Evolutionary conservation across 2,888 invertebrate genomes (phyloP), one percentile per base, ranked within the genome.

Genomic region (Metacarcinus magister): DNA sequence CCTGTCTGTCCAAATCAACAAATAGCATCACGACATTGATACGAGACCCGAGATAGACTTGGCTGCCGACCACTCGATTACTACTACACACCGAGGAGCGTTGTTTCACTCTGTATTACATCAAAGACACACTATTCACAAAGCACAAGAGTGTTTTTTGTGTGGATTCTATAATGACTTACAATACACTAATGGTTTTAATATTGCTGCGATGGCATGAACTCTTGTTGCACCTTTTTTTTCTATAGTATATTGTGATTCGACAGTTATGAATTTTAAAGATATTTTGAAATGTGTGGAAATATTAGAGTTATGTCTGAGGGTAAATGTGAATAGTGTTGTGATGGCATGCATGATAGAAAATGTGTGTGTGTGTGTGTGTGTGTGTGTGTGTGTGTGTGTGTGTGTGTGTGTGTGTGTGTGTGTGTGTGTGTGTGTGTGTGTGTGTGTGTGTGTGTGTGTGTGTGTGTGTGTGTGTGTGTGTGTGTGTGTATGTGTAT

Each of bases 361-460:
- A 75, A 75, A 7, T 75, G 75, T 75, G 75, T 75, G 75, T 75
- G 75, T 75, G 75, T 75, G 28, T 75, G 75, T 75, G 75, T 75
- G 75, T 75, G 75, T 75, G 75, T 75, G 75, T 75, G 75, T 75
- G 75, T 75, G 75, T 75, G 75, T 75, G 75, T 75, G 75, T 75
- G 75, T 75, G 75, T 75, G 75, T 75, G 75, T 28, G 75, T 75
- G 75, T 75, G 75, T 75, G 75, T 28, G 28, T 28, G 75, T 75
- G 19, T 60, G 60, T 19, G 48, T 13, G 48, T 13, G 48, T 48
- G 5, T 48, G 48, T 48, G 48, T 48, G 48, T 48, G 48, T 48
- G 5, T 5, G 48, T 48, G 48, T 48, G 48, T 48, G 48, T 48
- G 48, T 13, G 13, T 48, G 13, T 8, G 48, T 48, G 48, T 48